A percentile compares a stretch with the other conserved stretches of the same genome.
Conservation (phyloP, 2,797 vertebrate genomes). For the Rhinoraja longicauda region DNA sequence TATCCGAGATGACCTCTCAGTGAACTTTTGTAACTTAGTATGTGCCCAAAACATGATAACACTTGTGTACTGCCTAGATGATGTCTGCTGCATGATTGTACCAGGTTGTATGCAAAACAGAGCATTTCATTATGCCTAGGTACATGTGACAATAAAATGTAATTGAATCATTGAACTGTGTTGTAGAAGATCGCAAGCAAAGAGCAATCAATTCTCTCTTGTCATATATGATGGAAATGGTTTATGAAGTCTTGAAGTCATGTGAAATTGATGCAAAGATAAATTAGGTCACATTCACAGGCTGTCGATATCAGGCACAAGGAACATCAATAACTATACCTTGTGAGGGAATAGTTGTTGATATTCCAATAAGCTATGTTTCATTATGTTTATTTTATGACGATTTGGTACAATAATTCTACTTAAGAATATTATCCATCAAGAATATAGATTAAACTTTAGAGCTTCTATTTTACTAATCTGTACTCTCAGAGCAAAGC, state of each 20-base stretch:
- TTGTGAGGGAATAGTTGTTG: not conserved
- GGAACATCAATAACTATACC: not conserved
- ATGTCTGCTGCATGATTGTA: no score
- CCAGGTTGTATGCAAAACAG: no score
- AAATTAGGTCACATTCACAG: constrained; percentile 14
- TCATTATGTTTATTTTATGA: not conserved
- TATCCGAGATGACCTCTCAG: not conserved
- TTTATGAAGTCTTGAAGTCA: constrained; percentile 21
- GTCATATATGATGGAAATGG: not conserved
- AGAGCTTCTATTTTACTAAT: not conserved
- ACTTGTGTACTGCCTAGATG: no score
- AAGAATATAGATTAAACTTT: not conserved
- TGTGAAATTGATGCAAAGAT: constrained; percentile 27
- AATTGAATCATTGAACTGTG: not conserved
- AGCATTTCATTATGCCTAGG: no score
- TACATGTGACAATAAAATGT: no score
- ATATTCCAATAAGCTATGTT: not conserved
- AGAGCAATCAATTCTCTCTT: constrained; percentile 4
- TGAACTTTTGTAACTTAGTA: no score
- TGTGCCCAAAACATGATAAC: no score
- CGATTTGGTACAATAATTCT: not conserved
- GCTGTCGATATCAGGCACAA: not conserved
- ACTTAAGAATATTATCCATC: not conserved
- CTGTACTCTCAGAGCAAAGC: not conserved
- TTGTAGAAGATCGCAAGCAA: not conserved